A percentile compares a stretch with the other conserved stretches of the same genome.
Evolutionary conservation across 2,113 vertebrate species (phyloP).

Genomic region (Cacatua alba): DNA sequence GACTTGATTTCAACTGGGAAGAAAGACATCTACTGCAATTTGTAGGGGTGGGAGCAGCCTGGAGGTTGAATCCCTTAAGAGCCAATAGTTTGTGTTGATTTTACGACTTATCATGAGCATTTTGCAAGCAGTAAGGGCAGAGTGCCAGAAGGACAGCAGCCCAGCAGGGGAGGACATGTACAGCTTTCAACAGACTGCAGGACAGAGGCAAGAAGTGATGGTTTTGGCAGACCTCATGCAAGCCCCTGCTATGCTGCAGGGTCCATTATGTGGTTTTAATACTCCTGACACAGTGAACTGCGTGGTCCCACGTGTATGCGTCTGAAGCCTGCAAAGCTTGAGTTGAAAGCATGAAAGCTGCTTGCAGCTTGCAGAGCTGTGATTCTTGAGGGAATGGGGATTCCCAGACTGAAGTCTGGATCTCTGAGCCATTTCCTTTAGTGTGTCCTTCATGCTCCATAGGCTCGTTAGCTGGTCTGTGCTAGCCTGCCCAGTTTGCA

Average conservation of each 20-base stretch:
- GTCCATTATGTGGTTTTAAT: not conserved
- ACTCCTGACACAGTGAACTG: not conserved
- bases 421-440: not conserved
- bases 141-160: slow-evolving; percentile 31
- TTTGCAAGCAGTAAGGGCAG: slow-evolving; percentile 7
- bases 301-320: not conserved
- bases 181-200: not conserved
- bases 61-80: not conserved
- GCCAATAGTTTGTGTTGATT: not conserved
- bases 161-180: not conserved
- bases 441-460: not conserved
- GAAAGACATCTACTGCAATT: not conserved
- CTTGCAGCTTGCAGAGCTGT: not conserved
- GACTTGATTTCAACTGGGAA: not conserved
- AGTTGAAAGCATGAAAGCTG: not conserved
- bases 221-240: slow-evolving; percentile 1
- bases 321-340: not conserved
- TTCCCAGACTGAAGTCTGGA: not conserved
- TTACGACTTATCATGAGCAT: not conserved
- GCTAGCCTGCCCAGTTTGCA: not conserved
- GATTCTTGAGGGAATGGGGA: not conserved
- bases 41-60: not conserved
- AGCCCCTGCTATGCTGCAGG: not conserved
- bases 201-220: not conserved
- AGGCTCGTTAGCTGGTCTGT: not conserved